Conservation (phyloP, 2,888 invertebrate species). For the Eledona agricola region DNA sequence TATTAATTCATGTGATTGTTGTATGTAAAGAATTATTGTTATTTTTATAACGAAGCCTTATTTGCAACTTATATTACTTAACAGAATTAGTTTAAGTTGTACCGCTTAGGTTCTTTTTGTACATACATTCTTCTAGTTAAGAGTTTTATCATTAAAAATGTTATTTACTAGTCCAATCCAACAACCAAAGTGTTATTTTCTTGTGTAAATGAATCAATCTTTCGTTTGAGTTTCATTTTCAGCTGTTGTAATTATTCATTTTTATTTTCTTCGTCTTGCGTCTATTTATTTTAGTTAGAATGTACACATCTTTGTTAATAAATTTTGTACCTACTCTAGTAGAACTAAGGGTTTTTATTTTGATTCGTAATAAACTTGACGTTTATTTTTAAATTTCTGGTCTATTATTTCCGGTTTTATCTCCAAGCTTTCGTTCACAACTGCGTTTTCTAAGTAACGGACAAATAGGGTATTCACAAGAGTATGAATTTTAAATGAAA, state of each 20-base stretch:
- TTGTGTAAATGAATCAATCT: conserved; percentile 38
- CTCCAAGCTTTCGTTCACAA: no score
- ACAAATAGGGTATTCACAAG: conserved; percentile 61
- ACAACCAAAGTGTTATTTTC: conserved; percentile 60
- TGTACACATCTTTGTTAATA: conserved; percentile 42
- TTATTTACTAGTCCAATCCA: conserved; percentile 60
- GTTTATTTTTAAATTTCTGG: no score
- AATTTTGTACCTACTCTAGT: conserved; percentile 43
- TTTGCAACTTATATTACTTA: conserved; percentile 32
- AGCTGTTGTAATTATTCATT: conserved; percentile 42
- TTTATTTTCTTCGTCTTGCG: conserved; percentile 35
- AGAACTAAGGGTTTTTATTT: conserved; percentile 40
- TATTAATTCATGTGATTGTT: conserved; percentile 51
- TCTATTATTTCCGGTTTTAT: no score
- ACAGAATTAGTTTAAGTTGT: conserved; percentile 29
- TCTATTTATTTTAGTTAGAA: conserved; percentile 41
- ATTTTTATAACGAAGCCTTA: conserved; percentile 42
- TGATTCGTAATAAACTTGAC: no score
- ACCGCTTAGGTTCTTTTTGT: conserved; percentile 33
- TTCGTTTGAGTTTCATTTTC: conserved; percentile 27
- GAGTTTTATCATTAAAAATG: conserved; percentile 35
- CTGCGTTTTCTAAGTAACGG: conserved; percentile 51
- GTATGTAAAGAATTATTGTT: conserved; percentile 42
- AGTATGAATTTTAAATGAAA: conserved; percentile 27
- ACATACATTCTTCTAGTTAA: conserved; percentile 34